phyloP scores from a whole-genome alignment of 2,797 vertebrate genomes.

The Nasua narica region DNA sequence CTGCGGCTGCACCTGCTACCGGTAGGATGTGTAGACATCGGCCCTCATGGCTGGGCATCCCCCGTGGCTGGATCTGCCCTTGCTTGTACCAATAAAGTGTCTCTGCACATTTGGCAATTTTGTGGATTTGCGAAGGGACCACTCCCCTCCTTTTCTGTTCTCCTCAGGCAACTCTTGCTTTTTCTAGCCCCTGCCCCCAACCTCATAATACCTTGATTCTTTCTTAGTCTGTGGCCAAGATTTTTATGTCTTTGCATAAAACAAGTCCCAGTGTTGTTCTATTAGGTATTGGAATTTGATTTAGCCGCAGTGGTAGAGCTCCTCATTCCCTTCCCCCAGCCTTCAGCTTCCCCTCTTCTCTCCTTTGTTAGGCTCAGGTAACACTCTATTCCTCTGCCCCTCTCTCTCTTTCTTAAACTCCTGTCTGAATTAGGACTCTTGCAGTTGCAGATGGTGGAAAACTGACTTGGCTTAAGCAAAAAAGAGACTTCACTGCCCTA shows the following conservation, averaged over 20 bases:
- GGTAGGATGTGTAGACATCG: neutral
- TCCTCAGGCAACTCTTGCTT: neutral
- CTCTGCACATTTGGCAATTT: neutral
- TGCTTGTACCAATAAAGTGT: neutral
- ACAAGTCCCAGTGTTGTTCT: neutral
- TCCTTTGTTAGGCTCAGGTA: neutral
- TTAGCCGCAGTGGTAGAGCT: neutral
- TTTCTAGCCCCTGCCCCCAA: neutral
- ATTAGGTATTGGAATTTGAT: neutral
- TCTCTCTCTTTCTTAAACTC: neutral
- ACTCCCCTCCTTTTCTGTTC: neutral
- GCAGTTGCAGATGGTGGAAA: neutral
- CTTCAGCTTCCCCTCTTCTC: neutral
- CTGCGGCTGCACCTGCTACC: neutral
- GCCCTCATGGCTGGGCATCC: neutral
- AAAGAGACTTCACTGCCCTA: neutral
- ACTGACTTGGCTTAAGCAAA: neutral
- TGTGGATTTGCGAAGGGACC: neutral
- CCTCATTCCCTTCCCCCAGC: neutral
- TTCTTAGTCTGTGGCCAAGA: neutral
- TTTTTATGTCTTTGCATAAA: neutral
- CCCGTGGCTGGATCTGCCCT: neutral
- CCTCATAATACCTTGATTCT: neutral
- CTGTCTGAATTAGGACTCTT: neutral
- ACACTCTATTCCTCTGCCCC: neutral